phyloP scores from a whole-genome alignment of 92 coral and sea anemone species.

The Zoanthus solanderi region DNA sequence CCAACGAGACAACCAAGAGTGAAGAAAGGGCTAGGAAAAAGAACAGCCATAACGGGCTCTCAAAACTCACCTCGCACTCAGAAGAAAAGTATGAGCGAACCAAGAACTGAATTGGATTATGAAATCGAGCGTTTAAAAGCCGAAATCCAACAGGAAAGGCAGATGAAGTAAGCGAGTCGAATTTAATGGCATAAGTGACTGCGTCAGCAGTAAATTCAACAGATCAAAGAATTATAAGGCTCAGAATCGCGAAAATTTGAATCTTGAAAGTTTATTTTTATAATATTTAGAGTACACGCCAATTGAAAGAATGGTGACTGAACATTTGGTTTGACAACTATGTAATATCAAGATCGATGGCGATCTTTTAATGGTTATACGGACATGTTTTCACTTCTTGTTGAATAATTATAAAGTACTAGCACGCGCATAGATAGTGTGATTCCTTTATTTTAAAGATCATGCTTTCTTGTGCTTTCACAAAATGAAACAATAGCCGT shows the following conservation, averaged over 20 bases:
- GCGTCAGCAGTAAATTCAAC: neutral
- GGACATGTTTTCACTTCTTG: neutral
- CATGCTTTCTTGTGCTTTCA: no score
- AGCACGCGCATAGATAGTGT: neutral
- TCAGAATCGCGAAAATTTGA: neutral
- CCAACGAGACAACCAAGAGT: slow-evolving; percentile 25
- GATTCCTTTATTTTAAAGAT: neutral
- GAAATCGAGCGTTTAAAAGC: slow-evolving; percentile 94
- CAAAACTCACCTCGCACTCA: slow-evolving; percentile 58
- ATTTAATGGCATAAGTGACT: neutral
- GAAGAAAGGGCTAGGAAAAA: slow-evolving; percentile 59
- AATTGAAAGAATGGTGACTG: neutral
- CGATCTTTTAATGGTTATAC: neutral
- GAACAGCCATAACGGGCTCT: slow-evolving; percentile 62
- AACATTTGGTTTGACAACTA: neutral
- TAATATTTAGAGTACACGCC: neutral
- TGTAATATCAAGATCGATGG: neutral
- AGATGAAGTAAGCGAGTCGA: slow-evolving; percentile 86
- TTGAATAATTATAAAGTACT: neutral
- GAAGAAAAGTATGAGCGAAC: slow-evolving; percentile 70
- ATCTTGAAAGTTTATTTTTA: neutral
- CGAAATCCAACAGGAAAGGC: slow-evolving; percentile 95
- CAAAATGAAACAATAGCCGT: no score
- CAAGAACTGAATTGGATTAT: slow-evolving; percentile 88
- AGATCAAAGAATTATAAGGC: neutral